Percentiles rank a stretch among this genome's conserved stretches.
These are phyloP conservation scores for Numida meleagris DNA, from an alignment of 2,113 vertebrate species.

Conservation along the genomic window DNA sequence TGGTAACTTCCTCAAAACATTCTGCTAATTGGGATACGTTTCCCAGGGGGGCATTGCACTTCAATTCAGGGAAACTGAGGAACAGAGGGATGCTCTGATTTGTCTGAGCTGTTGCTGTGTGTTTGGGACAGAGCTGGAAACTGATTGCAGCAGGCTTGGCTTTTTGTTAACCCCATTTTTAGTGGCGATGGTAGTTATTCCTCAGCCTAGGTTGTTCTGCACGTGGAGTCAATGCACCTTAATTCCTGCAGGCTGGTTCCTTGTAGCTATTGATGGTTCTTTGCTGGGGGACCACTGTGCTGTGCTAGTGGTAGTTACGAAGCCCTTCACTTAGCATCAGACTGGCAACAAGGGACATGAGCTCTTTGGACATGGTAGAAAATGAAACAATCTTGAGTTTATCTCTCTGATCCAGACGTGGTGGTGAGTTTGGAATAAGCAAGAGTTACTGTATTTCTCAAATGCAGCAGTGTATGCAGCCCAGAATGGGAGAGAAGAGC, in stretches of 20 bases:
- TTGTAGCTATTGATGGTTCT: background rate
- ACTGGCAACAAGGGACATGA: background rate
- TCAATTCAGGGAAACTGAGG: background rate
- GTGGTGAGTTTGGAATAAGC: background rate
- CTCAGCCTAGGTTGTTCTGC: background rate
- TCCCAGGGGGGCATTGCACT: background rate
- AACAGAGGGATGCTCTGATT: rapidly evolving
- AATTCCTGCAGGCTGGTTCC: background rate
- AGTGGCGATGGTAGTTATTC: background rate
- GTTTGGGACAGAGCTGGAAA: background rate
- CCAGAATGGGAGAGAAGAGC: constrained; percentile 9
- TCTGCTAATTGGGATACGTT: background rate
- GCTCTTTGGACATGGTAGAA: background rate
- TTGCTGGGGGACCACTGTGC: background rate
- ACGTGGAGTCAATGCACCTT: background rate
- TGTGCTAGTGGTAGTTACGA: background rate
- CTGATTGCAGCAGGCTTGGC: background rate
- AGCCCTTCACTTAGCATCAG: background rate
- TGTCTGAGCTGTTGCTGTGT: background rate
- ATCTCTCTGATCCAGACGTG: background rate
- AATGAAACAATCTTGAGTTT: background rate
- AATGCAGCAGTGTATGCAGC: background rate
- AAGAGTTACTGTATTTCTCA: background rate
- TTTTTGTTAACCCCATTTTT: background rate
- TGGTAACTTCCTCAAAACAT: background rate